A percentile compares a stretch with the other conserved stretches of the same genome.
Evolutionary conservation across 1,140 invertebrate species (phyloP).

Genomic region (Neodiprion lecontei): DNA sequence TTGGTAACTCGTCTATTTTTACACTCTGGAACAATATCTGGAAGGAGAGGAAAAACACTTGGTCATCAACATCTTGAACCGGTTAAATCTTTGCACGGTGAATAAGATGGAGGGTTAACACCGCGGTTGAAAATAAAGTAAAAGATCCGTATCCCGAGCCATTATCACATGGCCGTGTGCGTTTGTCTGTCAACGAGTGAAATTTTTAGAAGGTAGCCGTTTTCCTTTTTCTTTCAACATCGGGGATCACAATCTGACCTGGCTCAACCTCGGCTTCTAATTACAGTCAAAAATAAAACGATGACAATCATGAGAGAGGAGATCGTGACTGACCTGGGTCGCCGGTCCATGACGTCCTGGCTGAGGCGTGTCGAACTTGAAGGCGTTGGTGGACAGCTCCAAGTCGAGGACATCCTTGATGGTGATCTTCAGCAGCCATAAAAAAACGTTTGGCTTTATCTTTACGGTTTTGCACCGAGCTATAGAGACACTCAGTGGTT

Average conservation of each 20-base stretch:
- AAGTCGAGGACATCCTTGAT: constrained; percentile 65
- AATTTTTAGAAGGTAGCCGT: neutral
- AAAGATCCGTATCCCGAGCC: too few species aligned
- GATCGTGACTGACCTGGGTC: constrained; percentile 60
- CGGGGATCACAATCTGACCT: constrained; percentile 9
- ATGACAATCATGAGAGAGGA: neutral
- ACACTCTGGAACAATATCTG: constrained; percentile 74
- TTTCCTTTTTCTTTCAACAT: neutral
- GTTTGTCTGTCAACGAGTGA: neutral
- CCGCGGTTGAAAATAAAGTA: too few species aligned
- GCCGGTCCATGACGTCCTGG: constrained; percentile 64
- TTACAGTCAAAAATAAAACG: constrained; percentile 8
- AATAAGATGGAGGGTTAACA: too few species aligned
- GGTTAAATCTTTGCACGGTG: too few species aligned
- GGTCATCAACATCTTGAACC: too few species aligned
- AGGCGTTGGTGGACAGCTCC: constrained; percentile 65
- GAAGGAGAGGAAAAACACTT: constrained; percentile 43
- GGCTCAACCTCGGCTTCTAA: neutral
- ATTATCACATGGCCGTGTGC: too few species aligned
- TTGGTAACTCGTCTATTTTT: constrained; percentile 65
- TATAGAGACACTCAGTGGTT: constrained; percentile 67
- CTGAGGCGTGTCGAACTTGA: constrained; percentile 67
- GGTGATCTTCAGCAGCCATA: constrained; percentile 67
- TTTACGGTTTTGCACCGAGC: constrained; percentile 63
- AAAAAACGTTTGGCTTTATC: constrained; percentile 69